phyloP scores from a whole-genome alignment of 2,888 invertebrate species.

The Nineta flava region DNA sequence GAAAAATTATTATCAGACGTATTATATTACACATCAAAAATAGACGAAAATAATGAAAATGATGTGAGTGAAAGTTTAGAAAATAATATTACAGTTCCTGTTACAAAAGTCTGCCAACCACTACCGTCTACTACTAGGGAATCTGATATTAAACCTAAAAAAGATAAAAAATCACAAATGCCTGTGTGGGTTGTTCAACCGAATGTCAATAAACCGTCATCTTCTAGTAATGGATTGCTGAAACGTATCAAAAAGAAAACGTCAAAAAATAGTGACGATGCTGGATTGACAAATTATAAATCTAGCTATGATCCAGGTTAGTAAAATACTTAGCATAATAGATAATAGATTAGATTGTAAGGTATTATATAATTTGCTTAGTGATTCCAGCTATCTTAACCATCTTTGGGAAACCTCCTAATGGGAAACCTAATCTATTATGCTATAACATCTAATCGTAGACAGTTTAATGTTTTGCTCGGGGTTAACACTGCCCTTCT shows the following conservation, averaged over 20 bases:
- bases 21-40: conserved; percentile 28
- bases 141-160: conserved; percentile 1
- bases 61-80: conserved; percentile 9
- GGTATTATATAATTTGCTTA: too few species aligned
- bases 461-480: too few species aligned
- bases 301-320: conserved; percentile 6
- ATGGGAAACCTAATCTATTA: neutral
- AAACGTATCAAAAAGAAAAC: neutral
- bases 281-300: conserved; percentile 9
- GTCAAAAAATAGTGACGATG: neutral
- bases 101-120: neutral
- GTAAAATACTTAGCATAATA: too few species aligned
- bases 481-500: too few species aligned
- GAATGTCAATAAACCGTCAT: neutral
- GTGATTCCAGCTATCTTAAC: too few species aligned
- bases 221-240: neutral
- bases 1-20: conserved; percentile 55
- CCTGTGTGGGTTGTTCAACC: conserved; percentile 9
- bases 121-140: neutral
- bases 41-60: conserved; percentile 13
- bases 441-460: too few species aligned
- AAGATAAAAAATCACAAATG: conserved; percentile 7
- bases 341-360: too few species aligned
- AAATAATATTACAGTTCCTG: conserved; percentile 7
- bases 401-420: too few species aligned